These are phyloP conservation scores for Trematocara macrostoma DNA, from an alignment of 2,113 vertebrate species.

Conservation along the genomic window DNA sequence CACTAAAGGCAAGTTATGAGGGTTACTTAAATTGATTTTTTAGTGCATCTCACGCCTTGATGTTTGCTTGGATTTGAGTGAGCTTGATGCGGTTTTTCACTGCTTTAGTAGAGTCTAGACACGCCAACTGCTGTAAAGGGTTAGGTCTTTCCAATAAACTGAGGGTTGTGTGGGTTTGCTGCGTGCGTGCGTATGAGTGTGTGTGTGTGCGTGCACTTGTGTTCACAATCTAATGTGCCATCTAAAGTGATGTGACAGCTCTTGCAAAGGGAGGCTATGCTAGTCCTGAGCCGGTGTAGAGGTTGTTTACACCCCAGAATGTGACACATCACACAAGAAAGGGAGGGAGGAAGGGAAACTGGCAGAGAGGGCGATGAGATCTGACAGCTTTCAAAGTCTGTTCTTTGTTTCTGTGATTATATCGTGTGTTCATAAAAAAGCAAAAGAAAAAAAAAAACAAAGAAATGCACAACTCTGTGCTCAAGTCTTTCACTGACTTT, in stretches of 20 bases:
- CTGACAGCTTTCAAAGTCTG: constrained; percentile 32
- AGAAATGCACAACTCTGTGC: neutral
- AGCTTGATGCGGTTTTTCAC: constrained; percentile 33
- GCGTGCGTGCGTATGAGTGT: neutral
- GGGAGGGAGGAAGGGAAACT: constrained; percentile 13
- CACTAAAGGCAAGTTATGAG: neutral
- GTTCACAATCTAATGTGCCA: constrained; percentile 33
- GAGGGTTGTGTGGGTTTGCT: constrained; percentile 27
- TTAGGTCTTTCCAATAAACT: constrained; percentile 45
- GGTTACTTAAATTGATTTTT: neutral
- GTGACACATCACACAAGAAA: constrained; percentile 29
- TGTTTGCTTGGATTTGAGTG: constrained; percentile 21
- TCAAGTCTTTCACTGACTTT: constrained; percentile 1
- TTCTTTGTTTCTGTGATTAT: constrained; percentile 25
- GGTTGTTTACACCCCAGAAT: constrained; percentile 47
- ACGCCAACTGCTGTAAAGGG: constrained; percentile 37
- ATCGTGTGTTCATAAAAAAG: constrained; percentile 1
- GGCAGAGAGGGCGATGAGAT: constrained; percentile 14
- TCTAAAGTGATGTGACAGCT: constrained; percentile 52
- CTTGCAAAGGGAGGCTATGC: constrained; percentile 8
- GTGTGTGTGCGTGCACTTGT: constrained; percentile 6
- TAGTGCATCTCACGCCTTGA: neutral
- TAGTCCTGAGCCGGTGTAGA: constrained; percentile 8
- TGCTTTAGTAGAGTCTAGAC: constrained; percentile 19
- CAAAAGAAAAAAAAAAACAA: neutral